Conservation (phyloP, 2,113 vertebrate genomes). For the Coptodon rendalli region DNA sequence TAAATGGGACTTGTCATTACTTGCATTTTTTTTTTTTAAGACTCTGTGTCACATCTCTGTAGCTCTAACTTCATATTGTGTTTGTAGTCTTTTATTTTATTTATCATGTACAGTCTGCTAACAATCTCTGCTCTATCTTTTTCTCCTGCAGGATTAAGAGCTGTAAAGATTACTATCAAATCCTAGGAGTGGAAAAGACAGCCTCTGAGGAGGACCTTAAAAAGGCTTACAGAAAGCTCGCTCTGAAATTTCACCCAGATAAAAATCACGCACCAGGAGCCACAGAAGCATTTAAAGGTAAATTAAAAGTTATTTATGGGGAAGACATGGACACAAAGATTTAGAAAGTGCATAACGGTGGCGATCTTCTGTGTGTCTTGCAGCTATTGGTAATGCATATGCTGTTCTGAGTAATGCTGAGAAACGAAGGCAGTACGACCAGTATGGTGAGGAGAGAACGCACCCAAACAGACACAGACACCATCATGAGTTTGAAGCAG, state of each 20-base stretch:
- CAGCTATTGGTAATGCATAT: constrained; percentile 85
- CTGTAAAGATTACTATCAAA: constrained; percentile 97
- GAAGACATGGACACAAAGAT: not conserved
- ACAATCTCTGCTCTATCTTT: not conserved
- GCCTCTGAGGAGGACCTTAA: constrained; percentile 92
- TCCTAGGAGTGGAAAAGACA: constrained; percentile 85
- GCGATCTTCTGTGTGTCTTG: not conserved
- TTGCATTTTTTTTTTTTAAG: not conserved
- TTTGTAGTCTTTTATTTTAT: not conserved
- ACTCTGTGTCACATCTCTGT: not conserved
- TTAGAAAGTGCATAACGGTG: not conserved
- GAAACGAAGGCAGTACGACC: constrained; percentile 92
- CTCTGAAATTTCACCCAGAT: constrained; percentile 76
- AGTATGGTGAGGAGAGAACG: constrained; percentile 87
- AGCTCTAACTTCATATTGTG: not conserved
- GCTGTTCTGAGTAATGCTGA: constrained; percentile 87
- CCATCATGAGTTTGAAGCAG: constrained; percentile 90
- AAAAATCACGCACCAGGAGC: constrained; percentile 78
- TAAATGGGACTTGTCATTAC: not conserved
- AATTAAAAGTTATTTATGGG: not conserved
- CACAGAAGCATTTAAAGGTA: constrained; percentile 96
- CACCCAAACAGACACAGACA: constrained; percentile 78
- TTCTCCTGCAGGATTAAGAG: constrained; percentile 83
- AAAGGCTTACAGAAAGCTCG: constrained; percentile 75
- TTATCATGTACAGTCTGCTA: not conserved